Evolutionary conservation across 2,113 vertebrate genomes (phyloP), one percentile per base, ranked within the genome.

Genomic region (Oreochromis tanganicae): DNA sequence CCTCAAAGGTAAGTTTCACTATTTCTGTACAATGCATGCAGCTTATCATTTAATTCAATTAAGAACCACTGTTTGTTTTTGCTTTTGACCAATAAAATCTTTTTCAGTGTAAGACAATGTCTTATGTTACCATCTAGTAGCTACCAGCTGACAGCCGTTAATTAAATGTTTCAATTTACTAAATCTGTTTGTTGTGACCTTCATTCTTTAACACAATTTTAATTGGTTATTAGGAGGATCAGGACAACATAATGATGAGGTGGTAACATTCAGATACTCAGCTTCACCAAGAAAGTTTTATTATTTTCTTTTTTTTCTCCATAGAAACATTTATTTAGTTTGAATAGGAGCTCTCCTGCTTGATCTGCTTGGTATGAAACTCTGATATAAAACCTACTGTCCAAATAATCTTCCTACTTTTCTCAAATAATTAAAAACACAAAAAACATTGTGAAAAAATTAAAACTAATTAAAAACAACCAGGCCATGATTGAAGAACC

Each of bases 1-100:
- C 29, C 12, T 89, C 19, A 38, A 78, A 73, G 83, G 91, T 92
- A 92, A 88, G 78, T 12, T 54, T 16, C 8, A 6, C 16, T n/a
- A 11, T 7, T 82, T 85, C 29, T 55, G n/a, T 59, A 14, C 4
- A 19, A 56, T 78, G 16, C 12, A 38, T 54, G 19, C 5, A 48
- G 41, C 21, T 73, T 17, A 75, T 48, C 68, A 48, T 73, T 73
- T 73, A 24, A 7, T 46, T 73, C 14, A 10, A 0, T 73, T 46
- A 46, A 27, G 5, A 46, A 73, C 27, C 8, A 9, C 13, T 46
- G 38, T 48, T 43, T 43, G 9, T 68, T 68, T 41, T 14, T 41
- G 19, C 11, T 68, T 61, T 12, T 66, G 61, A 66, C 61, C 19
- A 66, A 7, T 38, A 66, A 66, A 66, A 68, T 41, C 1, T 2